Percentiles rank a stretch among this genome's conserved stretches.
phyloP scores from a whole-genome alignment of 2,797 vertebrate genomes.

The Neopelma chrysocephalum region DNA sequence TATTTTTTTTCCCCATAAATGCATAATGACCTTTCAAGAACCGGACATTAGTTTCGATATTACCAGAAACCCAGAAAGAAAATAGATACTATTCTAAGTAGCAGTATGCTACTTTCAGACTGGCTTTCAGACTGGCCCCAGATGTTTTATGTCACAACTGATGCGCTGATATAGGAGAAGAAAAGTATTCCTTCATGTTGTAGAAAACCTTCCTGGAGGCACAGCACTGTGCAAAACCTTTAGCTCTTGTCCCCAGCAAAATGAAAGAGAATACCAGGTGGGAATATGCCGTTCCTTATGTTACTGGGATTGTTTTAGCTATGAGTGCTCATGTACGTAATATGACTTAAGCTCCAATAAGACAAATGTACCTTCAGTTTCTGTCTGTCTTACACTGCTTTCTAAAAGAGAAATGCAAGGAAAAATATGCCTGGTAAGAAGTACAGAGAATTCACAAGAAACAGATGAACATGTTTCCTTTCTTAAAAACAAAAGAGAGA shows the following conservation, averaged over 20 bases:
- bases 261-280: not conserved
- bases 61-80: not conserved
- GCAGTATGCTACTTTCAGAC: not conserved
- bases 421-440: not conserved
- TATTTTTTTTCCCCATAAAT: not conserved
- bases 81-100: not conserved
- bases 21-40: not conserved
- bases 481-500: not conserved
- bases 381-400: not conserved
- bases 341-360: not conserved
- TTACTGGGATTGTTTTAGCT: not conserved
- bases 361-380: not conserved
- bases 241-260: slow-evolving; percentile 1
- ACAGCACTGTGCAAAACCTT: not conserved
- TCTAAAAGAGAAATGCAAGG: not conserved
- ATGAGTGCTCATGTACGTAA: accelerated
- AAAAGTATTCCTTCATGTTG: not conserved
- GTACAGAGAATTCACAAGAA: not conserved
- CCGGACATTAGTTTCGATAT: not conserved
- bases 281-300: not conserved
- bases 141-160: not conserved
- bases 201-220: not conserved
- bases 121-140: not conserved
- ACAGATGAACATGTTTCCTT: not conserved
- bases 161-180: accelerated